Evolutionary conservation across 2,113 vertebrate genomes (phyloP).

Genomic region (Notothenia coriiceps): DNA sequence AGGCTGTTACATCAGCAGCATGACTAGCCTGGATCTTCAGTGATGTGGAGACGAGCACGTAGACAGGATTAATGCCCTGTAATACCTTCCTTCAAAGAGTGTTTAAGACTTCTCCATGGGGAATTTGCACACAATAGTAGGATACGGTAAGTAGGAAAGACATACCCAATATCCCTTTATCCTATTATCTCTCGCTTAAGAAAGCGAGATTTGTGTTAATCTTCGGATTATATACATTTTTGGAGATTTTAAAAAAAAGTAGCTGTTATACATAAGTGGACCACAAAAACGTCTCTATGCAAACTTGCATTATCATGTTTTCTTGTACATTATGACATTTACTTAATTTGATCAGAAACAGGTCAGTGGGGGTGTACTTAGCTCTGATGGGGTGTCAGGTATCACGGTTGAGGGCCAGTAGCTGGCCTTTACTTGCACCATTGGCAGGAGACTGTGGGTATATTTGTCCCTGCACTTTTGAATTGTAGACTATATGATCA

Average conservation of each 20-base stretch:
- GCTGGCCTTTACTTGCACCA: background rate
- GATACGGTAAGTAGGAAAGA: constrained; percentile 21
- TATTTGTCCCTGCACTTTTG: background rate
- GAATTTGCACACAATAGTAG: constrained; percentile 27
- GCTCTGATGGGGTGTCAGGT: constrained; percentile 15
- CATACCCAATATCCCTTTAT: constrained; percentile 35
- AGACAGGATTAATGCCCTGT: constrained; percentile 20
- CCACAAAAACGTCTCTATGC: background rate
- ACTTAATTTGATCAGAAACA: background rate
- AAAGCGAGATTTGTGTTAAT: background rate
- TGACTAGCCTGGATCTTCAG: constrained; percentile 27
- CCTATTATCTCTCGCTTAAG: constrained; percentile 38
- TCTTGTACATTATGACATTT: constrained; percentile 11
- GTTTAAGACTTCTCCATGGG: constrained; percentile 17
- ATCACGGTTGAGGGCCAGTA: background rate
- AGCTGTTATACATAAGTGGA: background rate
- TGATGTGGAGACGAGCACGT: constrained; percentile 53
- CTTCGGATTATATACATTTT: constrained; percentile 12
- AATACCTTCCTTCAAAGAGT: constrained; percentile 10
- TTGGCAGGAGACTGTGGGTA: background rate
- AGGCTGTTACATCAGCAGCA: constrained; percentile 42
- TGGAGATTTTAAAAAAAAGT: background rate
- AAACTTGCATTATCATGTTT: background rate
- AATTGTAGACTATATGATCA: background rate
- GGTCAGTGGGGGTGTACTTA: background rate